Percentiles rank a stretch among this genome's conserved stretches.
Evolutionary conservation across 2,888 invertebrate genomes (phyloP).

Genomic region (Atethmia centrago): DNA sequence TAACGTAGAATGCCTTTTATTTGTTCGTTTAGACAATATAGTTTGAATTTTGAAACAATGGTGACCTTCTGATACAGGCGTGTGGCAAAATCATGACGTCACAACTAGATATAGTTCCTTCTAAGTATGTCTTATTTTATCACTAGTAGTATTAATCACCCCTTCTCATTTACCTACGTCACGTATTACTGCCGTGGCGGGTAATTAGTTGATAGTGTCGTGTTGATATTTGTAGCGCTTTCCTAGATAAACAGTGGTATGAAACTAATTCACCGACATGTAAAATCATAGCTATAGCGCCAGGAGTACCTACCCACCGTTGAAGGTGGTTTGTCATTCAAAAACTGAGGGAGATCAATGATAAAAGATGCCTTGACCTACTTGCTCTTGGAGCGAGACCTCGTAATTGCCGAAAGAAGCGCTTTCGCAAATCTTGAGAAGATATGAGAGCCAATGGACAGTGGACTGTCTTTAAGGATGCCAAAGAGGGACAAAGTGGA

Average conservation of each 20-base stretch:
- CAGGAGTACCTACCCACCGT: constrained; percentile 5
- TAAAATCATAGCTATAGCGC: neutral
- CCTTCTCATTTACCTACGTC: neutral
- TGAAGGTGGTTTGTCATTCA: constrained; percentile 42
- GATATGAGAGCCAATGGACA: constrained; percentile 17
- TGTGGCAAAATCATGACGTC: constrained; percentile 25
- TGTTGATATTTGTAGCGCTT: neutral
- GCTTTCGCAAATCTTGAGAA: constrained; percentile 51
- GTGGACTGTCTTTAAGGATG: constrained; percentile 18
- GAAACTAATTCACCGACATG: neutral
- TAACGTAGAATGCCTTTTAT: constrained; percentile 11
- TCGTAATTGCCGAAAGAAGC: constrained; percentile 51
- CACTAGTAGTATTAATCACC: neutral
- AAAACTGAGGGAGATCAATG: constrained; percentile 49
- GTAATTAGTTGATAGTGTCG: neutral
- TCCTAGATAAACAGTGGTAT: neutral
- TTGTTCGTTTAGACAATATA: constrained; percentile 10
- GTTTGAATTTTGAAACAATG: constrained; percentile 19
- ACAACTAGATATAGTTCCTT: neutral
- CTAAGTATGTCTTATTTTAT: constrained; percentile 1
- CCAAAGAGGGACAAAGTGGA: constrained; percentile 28
- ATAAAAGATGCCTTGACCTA: constrained; percentile 54
- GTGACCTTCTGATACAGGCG: constrained; percentile 9
- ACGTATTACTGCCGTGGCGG: neutral
- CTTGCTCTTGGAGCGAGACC: constrained; percentile 37